These are phyloP conservation scores for Drosophila bocki DNA, from an alignment of 1,140 invertebrate species.

Conservation along the genomic window DNA sequence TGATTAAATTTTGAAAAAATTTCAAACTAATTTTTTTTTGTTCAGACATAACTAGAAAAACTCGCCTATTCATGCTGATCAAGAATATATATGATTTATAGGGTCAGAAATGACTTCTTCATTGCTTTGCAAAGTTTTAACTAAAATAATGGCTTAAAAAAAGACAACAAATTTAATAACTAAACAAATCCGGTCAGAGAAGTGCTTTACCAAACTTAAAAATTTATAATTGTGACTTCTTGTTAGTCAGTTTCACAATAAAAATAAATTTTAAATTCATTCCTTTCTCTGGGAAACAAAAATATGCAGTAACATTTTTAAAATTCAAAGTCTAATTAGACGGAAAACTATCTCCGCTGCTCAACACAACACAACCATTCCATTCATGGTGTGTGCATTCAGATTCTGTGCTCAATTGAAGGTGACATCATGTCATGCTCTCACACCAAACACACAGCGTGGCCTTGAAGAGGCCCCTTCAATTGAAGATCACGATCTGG, in stretches of 20 bases:
- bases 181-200: too few species aligned
- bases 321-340: slow-evolving; percentile 8
- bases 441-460: background rate
- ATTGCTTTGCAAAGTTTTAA: too few species aligned
- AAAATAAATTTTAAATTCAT: background rate
- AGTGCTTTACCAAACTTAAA: too few species aligned
- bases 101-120: too few species aligned
- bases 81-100: too few species aligned
- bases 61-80: too few species aligned
- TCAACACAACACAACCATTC: background rate
- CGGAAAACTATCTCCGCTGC: background rate
- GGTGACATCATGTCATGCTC: slow-evolving; percentile 43
- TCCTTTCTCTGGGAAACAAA: background rate
- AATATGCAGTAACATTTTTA: too few species aligned
- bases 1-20: too few species aligned
- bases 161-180: too few species aligned
- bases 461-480: slow-evolving; percentile 23
- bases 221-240: background rate
- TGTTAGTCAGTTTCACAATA: background rate
- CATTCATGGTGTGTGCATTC: slow-evolving; percentile 13
- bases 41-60: too few species aligned
- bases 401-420: slow-evolving; percentile 44
- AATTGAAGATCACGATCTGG: slow-evolving; percentile 43
- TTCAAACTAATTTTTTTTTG: too few species aligned
- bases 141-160: too few species aligned